These are phyloP conservation scores for Oenanthe oenanthe DNA, from an alignment of 2,113 vertebrate genomes.

Conservation along the genomic window DNA sequence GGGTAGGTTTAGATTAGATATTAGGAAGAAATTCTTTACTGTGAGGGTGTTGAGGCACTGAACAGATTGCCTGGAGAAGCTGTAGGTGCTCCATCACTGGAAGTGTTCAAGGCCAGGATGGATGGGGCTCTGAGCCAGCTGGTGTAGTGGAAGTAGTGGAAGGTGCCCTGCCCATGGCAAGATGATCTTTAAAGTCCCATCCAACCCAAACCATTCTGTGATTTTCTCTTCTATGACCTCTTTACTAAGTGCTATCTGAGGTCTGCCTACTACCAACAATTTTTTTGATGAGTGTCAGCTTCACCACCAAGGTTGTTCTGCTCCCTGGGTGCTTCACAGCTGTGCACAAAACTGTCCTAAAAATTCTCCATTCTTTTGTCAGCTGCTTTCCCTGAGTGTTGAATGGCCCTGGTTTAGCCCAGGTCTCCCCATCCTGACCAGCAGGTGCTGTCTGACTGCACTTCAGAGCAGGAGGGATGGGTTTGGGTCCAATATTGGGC, in stretches of 20 bases:
- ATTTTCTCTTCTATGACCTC: not conserved
- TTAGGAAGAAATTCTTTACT: not conserved
- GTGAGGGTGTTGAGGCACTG: not conserved
- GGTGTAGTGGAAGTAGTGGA: not conserved
- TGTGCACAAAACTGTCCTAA: not conserved
- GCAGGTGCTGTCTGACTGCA: not conserved
- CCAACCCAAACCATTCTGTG: not conserved
- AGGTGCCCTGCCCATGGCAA: not conserved
- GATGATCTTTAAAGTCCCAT: not conserved
- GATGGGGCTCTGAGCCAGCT: not conserved
- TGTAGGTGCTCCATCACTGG: not conserved
- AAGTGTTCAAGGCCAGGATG: not conserved
- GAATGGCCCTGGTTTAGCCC: not conserved
- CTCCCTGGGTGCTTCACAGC: not conserved
- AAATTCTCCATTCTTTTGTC: not conserved
- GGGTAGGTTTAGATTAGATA: not conserved
- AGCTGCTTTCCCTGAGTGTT: not conserved
- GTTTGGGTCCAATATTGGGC: fast-evolving
- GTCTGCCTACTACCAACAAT: not conserved
- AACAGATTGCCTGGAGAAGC: not conserved
- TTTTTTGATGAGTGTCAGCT: not conserved
- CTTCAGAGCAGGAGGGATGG: not conserved
- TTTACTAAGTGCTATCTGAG: not conserved
- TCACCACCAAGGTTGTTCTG: not conserved
- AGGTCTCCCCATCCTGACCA: not conserved